phyloP scores from a whole-genome alignment of 2,888 invertebrate genomes.

The Galeopsomyia nigrocyanea region DNA sequence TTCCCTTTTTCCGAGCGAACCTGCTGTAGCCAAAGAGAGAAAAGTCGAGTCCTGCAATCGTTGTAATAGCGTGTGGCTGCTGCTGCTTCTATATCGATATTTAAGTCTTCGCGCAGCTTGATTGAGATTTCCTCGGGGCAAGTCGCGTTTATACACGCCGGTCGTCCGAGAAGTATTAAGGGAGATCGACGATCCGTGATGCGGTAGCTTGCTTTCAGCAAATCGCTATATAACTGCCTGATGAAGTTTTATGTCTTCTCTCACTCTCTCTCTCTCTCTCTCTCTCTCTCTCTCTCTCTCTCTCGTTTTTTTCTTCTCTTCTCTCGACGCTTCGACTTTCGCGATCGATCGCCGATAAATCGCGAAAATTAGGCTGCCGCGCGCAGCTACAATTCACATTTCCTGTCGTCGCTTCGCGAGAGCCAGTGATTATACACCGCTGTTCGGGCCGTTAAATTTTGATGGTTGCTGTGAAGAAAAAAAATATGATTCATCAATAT shows the following conservation, averaged over 20 bases:
- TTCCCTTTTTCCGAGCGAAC: conserved; percentile 1
- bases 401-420: too few relatives aligned
- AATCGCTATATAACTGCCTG: conserved; percentile 11
- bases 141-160: not conserved
- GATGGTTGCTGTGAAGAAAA: too few relatives aligned
- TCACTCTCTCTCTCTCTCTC: too few relatives aligned
- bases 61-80: not conserved
- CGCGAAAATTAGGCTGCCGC: too few relatives aligned
- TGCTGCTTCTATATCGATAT: not conserved
- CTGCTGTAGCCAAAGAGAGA: conserved; percentile 8
- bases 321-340: too few relatives aligned
- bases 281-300: too few relatives aligned
- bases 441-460: too few relatives aligned
- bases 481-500: too few relatives aligned
- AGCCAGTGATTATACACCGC: too few relatives aligned
- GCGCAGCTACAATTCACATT: too few relatives aligned
- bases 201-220: not conserved
- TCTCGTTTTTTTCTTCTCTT: too few relatives aligned
- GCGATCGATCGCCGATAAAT: too few relatives aligned
- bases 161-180: not conserved
- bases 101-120: conserved; percentile 5
- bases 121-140: conserved; percentile 24
- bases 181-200: conserved; percentile 15
- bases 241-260: conserved; percentile 16
- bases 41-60: not conserved